Evolutionary conservation across 2,113 vertebrate species (phyloP), one percentile per base, ranked within the genome.

Genomic region (Callopanchax toddi): DNA sequence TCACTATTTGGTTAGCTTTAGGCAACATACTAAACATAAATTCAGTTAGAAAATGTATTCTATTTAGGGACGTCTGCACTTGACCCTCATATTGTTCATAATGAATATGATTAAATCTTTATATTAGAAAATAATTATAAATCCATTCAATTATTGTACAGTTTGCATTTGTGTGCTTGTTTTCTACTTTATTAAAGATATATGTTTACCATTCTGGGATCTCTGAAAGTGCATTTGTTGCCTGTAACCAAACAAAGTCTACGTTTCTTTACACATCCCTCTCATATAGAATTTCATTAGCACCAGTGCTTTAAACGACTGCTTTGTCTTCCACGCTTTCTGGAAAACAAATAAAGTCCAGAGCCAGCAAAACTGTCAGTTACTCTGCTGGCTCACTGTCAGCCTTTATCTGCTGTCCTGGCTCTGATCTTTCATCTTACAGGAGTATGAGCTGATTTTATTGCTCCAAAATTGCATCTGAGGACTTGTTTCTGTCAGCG

Each of bases 131-230:
- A 32, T 6, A 6, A 32, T 32, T 68, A 36, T 34, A 1, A 36
- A 63, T 69, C 59, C n/a, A 21, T 9, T 8, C 76, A 65, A 72
- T 75, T 56, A 69, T 83, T 86, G 74, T 89, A 83, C 68, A 85
- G 60, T 84, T 81, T 88, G 67, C 54, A 79, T 80, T 72, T 61
- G 78, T 44, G 60, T 68, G 43, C 79, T 64, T 85, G 71, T 89
- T 89, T 85, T 90, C 60, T 90, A 91, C 83, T 90, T 86, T 67
- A 91, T 87, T 91, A 93, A 93, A 92, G 34, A 83, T 84, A 68
- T 81, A 74, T 81, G 56, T 89, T 79, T 67, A 81, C 55, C 74
- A 60, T 29, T 65, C 4, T 44, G 42, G 11, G 18, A 53, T 21
- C 54, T 64, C 49, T 59, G 4, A 22, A 37, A 40, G 25, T 42